Evolutionary conservation across 2,888 invertebrate genomes (phyloP).

Genomic region (Glaucopsyche alexis): DNA sequence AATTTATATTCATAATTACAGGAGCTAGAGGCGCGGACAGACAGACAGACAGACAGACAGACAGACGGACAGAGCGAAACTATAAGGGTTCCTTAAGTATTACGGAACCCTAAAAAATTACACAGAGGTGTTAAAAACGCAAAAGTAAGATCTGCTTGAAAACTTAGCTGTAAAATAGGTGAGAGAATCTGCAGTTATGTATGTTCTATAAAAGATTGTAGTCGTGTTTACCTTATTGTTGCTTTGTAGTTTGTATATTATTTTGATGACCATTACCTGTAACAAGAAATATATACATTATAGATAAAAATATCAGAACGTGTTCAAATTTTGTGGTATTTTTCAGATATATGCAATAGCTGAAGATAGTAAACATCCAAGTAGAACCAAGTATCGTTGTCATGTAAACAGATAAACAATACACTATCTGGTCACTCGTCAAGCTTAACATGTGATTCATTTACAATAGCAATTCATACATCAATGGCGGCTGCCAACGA

Average conservation of each 20-base stretch:
- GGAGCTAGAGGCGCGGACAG: too few relatives aligned
- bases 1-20: too few relatives aligned
- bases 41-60: too few relatives aligned
- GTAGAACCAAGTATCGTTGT: not conserved
- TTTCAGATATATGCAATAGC: not conserved
- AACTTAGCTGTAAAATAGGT: too few relatives aligned
- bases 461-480: slow-evolving; percentile 21
- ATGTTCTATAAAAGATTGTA: not conserved
- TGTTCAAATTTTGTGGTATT: not conserved
- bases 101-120: too few relatives aligned
- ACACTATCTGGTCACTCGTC: not conserved
- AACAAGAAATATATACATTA: not conserved
- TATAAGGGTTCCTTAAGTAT: too few relatives aligned
- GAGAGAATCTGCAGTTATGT: too few relatives aligned
- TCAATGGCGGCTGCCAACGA: slow-evolving; percentile 12
- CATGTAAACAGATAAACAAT: not conserved
- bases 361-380: not conserved
- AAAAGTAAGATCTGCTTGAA: too few relatives aligned
- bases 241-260: not conserved
- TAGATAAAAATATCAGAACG: not conserved
- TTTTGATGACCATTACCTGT: not conserved
- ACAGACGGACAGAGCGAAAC: too few relatives aligned
- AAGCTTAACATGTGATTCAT: slow-evolving; percentile 12
- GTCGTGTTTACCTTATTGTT: slow-evolving; percentile 36
- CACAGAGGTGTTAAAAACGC: too few relatives aligned